Evolutionary conservation across 1,140 invertebrate species (phyloP), one percentile per base, ranked within the genome.

Genomic region (Temnothorax longispinosus): DNA sequence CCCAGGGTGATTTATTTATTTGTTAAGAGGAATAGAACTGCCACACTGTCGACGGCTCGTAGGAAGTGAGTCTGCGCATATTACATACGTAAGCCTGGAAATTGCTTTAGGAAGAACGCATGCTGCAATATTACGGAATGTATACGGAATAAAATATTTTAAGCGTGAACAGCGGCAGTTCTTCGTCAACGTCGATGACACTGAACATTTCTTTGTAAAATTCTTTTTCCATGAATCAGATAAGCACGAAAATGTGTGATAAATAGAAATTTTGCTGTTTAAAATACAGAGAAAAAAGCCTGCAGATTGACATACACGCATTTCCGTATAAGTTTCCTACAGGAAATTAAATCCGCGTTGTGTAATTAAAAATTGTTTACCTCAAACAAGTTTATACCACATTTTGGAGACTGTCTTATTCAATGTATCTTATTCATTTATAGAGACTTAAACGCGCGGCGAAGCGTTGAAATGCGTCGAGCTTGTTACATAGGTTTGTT

Each of bases 1-100:
- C 38, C 38, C 67, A 69, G 47, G 71, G 81, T 90, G 87, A 90
- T 90, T 90, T 91, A 90, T 90, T 88, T 88, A 90, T 90, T 88
- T 87, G 87, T 85, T 90, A 91, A 91, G 88, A 91, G 74, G 62
- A 58, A 72, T 56, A 81, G 38, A 75, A 76, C 64, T 78, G 82
- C 60, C 75, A 78, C 75, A 78, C 81, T 72, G 60, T 78, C 54
- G 62, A 69, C 60, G 60, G 50, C 21, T 62, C 64, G 67, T 60
- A 82, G 32, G 67, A 58, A 58, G 64, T 52, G 52, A 44, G 85
- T 60, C 52, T 35, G 82, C 41, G 21, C 72, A 71, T 77, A 87
- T 76, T 84, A 75, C 56, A 54, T 77, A 76, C 41, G 72, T 44
- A 65, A 87, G 78, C 64, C 74, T 87, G 86, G 56, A 87, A 87